These are phyloP conservation scores for Salvelinus alpinus DNA, from an alignment of 2,113 vertebrate species.

Conservation along the genomic window DNA sequence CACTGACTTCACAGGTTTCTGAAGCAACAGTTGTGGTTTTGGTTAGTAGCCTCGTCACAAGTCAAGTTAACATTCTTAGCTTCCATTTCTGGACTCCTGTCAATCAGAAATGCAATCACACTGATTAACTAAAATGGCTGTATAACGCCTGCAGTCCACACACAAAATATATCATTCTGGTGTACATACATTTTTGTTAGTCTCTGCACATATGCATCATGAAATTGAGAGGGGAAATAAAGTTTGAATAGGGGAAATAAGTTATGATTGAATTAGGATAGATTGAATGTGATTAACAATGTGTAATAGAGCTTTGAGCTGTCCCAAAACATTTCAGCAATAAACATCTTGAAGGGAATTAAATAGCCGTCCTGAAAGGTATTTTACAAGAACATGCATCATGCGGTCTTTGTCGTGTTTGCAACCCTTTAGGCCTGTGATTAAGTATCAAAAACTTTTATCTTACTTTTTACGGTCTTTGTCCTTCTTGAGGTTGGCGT, in stretches of 20 bases:
- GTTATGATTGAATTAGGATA: background rate
- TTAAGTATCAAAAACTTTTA: no score
- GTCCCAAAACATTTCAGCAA: no score
- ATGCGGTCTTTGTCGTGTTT: slow-evolving; percentile 76
- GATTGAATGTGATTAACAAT: background rate
- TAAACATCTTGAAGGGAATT: no score
- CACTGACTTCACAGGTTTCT: slow-evolving; percentile 1
- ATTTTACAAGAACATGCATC: slow-evolving; percentile 20
- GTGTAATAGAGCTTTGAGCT: no score
- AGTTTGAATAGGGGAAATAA: background rate
- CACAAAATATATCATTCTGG: background rate
- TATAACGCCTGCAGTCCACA: no score
- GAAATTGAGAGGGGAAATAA: background rate
- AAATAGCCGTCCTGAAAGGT: no score
- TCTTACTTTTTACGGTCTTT: slow-evolving; percentile 81
- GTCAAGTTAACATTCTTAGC: background rate
- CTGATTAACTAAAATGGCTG: background rate
- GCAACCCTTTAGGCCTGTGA: background rate
- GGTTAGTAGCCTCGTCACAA: background rate
- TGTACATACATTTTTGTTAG: background rate
- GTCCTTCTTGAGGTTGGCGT: slow-evolving; percentile 70
- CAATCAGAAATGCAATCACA: background rate
- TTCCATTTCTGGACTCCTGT: background rate
- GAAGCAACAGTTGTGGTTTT: background rate
- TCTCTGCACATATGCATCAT: background rate